Base-by-base conservation (phyloP, 2,113 vertebrate species). In the Sterna hirundo region DNA sequence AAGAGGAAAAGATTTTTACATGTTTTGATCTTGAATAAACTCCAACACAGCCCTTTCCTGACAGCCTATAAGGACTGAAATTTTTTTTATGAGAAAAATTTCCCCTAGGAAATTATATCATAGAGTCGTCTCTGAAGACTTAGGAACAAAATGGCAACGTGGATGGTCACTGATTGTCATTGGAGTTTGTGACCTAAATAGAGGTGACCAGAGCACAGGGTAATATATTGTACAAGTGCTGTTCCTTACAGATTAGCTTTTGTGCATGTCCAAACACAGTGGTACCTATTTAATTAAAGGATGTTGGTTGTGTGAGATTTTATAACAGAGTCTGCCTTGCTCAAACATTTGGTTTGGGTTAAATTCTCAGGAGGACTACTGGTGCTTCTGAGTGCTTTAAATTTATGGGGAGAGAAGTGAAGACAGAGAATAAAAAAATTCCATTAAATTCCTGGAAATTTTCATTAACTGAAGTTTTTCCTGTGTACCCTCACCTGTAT, bases 301-400 rank as follows among this genome's bases (percentile, higher is more conserved):
- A 80, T 87, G 58, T 76, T 91, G 81, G 49, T 65, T 91, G 54
- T 46, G 44, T 87, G 74, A 80, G 72, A 46, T 83, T 95, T 96
- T 96, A 8, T 76, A 95, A 70, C 57, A n/a, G 81, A 69, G 42
- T 34, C 77, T 91, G 30, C 89, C 74, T 93, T 86, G 77, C 93
- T 90, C 75, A 78, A 40, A 68, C 85, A 83, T 70, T 96, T 96
- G 57, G 71, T 93, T 92, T 94, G 51, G 26, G 60, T 91, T 76
- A 91, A 85, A 84, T 57, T 96, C 90, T 97, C 92, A 60, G 81
- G 47, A 93, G 96, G 62, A 83, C 80, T 83, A 10, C 65, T 84
- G 81, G 58, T 83, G 49, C 83, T 96, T 94, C 68, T 34, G 74
- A 72, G 80, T 82, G 25, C 78, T 72, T 87, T 93, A 75, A 87